A percentile compares a stretch with the other conserved stretches of the same genome.
These are phyloP conservation scores for Chrysolina haemoptera DNA, from an alignment of 2,888 invertebrate species.

Conservation along the genomic window DNA sequence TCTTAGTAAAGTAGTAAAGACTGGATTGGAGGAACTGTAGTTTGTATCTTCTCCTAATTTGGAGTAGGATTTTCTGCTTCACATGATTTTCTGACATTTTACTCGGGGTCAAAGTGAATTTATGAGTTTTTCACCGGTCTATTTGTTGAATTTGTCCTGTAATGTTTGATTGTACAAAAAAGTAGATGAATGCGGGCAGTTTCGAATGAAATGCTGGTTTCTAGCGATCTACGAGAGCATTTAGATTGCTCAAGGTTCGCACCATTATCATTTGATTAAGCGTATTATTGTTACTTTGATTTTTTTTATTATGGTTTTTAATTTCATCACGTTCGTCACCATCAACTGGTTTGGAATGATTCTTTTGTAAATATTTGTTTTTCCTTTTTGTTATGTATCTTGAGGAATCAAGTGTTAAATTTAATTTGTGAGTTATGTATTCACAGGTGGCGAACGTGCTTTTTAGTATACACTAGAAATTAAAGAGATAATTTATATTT, in stretches of 20 bases:
- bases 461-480: conserved; percentile 19
- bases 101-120: neutral
- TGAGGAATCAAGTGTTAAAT: neutral
- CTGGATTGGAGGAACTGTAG: too few species aligned
- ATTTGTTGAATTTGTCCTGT: conserved; percentile 13
- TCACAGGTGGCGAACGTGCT: conserved; percentile 11
- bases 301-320: conserved; percentile 16
- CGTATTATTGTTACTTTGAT: conserved; percentile 14
- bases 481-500: conserved; percentile 23
- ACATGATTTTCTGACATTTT: neutral
- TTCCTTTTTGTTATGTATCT: neutral
- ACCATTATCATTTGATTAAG: conserved; percentile 5
- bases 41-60: too few species aligned
- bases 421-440: conserved; percentile 3
- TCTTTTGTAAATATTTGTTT: conserved; percentile 13
- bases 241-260: conserved; percentile 7
- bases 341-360: neutral
- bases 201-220: conserved; percentile 1
- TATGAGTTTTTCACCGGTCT: neutral
- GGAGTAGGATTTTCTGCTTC: too few species aligned
- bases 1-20: too few species aligned
- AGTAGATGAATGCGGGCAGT: neutral
- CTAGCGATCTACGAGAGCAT: conserved; percentile 1
- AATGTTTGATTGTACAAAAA: conserved; percentile 8
- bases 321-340: neutral